phyloP scores from a whole-genome alignment of 2,888 invertebrate species.

The Hirtodrosophila trivittata region DNA sequence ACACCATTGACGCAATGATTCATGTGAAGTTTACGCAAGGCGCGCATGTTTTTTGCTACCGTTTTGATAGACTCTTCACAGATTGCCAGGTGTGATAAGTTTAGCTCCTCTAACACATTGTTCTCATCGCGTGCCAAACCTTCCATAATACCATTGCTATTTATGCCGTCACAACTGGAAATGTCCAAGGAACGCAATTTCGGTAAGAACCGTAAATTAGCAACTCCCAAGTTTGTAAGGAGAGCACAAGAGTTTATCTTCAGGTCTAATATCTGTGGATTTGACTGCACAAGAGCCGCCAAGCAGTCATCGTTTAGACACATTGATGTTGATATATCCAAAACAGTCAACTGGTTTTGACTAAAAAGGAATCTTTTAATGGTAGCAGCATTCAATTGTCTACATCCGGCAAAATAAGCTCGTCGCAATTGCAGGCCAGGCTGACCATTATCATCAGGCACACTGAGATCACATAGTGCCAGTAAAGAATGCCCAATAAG shows the following conservation, averaged over 20 bases:
- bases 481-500: slow-evolving; percentile 88
- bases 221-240: slow-evolving; percentile 87
- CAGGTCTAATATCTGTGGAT: slow-evolving; percentile 86
- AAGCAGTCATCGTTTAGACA: slow-evolving; percentile 88
- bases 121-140: slow-evolving; percentile 86
- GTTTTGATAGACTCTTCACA: slow-evolving; percentile 87
- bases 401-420: slow-evolving; percentile 75
- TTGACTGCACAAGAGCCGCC: slow-evolving; percentile 86
- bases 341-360: slow-evolving; percentile 85
- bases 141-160: slow-evolving; percentile 86
- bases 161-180: slow-evolving; percentile 88
- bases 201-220: slow-evolving; percentile 85
- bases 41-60: slow-evolving; percentile 86
- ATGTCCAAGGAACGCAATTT: slow-evolving; percentile 87
- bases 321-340: slow-evolving; percentile 88
- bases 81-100: slow-evolving; percentile 86
- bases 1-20: slow-evolving; percentile 89
- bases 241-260: slow-evolving; percentile 87
- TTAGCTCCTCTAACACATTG: slow-evolving; percentile 85
- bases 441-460: slow-evolving; percentile 67
- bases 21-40: slow-evolving; percentile 86
- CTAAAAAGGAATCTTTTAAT: slow-evolving; percentile 70
- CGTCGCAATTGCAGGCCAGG: slow-evolving; percentile 76
- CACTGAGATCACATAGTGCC: slow-evolving; percentile 84
- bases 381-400: slow-evolving; percentile 75